Base-by-base conservation (phyloP, 2,797 vertebrate species). In the Falco peregrinus region DNA sequence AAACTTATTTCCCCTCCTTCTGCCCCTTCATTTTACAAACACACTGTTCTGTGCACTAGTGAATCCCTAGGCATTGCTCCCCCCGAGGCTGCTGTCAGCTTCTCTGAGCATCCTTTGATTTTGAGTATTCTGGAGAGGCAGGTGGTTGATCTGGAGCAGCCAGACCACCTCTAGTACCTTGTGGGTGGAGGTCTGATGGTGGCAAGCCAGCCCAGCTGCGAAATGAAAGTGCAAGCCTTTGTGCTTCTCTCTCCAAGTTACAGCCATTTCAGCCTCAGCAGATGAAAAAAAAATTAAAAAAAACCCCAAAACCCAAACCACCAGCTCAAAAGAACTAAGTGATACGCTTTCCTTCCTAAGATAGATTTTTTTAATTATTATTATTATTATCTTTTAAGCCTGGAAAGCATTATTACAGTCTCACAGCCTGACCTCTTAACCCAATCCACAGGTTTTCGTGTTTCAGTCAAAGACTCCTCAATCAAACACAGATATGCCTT, bases 1-100 rank as follows among this genome's bases (percentile, higher is more conserved):
- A n/a, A 35, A 16, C 8, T 48, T 63, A 20, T 28, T 71, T 57
- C 21, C 13, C 4, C 50, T 13, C 6, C 41, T 43, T 13, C 41
- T 16, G 16, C 29, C 13, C 4, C 2, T 48, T 25, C 5, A 1
- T 26, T n/a, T 26, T 13, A 35, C 10, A 11, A 47, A 41, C 4
- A 0, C 0, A 1, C 20, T 25, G 26, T 6, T 56, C 70, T 6
- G 1, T 3, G n/a, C 54, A 7, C 20, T 10, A 15, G 6, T 17
- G 13, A 50, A 57, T 9, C 57, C 70, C 17, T 4, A 16, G 35
- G 17, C 17, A 10, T 29, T 4, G 35, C 8, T 48, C 13, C 12
- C 45, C 16, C 15, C 12, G 5, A 26, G 50, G 71, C n/a, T 41
- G 35, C 53, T 21, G 29, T 31, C 61, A 15, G 29, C 13, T n/a